Conservation (phyloP, 2,888 invertebrate species). For the Amblyjoppa proteus region DNA sequence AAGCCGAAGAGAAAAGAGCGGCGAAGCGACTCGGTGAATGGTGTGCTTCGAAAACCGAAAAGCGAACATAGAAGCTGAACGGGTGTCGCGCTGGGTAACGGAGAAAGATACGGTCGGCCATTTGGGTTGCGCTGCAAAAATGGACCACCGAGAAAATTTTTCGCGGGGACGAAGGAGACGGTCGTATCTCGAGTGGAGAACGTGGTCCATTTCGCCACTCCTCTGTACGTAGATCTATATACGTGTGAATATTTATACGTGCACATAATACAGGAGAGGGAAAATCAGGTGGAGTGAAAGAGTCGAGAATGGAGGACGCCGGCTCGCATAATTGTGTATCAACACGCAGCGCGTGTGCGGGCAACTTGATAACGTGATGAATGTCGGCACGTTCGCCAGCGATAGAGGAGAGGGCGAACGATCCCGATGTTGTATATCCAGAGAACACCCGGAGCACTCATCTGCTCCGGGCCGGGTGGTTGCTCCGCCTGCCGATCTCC, state of each 20-base stretch:
- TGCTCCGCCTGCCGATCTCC: slow-evolving; percentile 1
- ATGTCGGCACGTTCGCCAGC: slow-evolving; percentile 76
- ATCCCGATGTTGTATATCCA: slow-evolving; percentile 51
- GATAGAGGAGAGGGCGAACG: slow-evolving; percentile 18
- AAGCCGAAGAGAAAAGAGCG: slow-evolving; percentile 16
- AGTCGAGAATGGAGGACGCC: slow-evolving; percentile 76
- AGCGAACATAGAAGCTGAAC: slow-evolving; percentile 5
- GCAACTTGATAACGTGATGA: slow-evolving; percentile 84
- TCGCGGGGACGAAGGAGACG: neutral
- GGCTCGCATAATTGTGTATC: slow-evolving; percentile 84
- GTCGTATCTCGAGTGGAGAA: no score
- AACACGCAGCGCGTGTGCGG: slow-evolving; percentile 81
- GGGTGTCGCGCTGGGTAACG: slow-evolving; percentile 16
- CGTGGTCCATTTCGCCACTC: neutral
- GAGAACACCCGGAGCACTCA: slow-evolving; percentile 30
- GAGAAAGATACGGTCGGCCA: slow-evolving; percentile 4
- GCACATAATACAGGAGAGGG: neutral
- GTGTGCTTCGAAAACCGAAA: slow-evolving; percentile 17
- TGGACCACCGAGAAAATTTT: neutral
- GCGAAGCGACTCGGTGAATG: neutral
- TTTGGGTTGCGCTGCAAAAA: neutral
- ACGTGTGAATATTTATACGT: neutral
- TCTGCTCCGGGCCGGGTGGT: slow-evolving; percentile 20
- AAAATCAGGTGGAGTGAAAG: slow-evolving; percentile 63
- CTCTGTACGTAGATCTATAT: neutral